Conservation (phyloP, 2,797 vertebrate species). For the Coilia nasus region DNA sequence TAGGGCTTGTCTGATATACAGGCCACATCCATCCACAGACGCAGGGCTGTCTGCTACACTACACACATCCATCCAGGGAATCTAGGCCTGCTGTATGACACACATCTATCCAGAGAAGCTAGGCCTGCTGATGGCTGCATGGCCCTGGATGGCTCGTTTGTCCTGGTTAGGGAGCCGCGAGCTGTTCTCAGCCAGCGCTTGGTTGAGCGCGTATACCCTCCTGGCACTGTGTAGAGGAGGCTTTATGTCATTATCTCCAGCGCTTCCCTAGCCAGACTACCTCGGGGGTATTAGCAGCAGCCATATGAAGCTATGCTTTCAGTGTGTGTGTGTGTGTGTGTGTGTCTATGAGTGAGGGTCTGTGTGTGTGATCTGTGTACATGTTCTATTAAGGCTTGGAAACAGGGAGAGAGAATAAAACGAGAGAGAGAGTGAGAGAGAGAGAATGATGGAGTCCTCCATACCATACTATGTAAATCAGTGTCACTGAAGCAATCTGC, state of each 20-base stretch:
- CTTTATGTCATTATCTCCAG: slow-evolving; percentile 18
- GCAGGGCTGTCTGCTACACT: no score
- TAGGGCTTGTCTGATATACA: no score
- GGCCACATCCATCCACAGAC: no score
- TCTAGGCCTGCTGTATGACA: no score
- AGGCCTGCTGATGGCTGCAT: no score
- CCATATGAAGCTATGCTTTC: background rate
- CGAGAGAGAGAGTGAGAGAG: background rate
- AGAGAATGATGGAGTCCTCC: background rate
- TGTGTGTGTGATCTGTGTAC: background rate
- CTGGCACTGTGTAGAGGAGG: background rate
- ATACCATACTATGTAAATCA: background rate
- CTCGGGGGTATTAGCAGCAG: background rate
- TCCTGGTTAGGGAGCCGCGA: slow-evolving; percentile 5
- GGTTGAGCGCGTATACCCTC: background rate
- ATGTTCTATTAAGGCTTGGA: background rate
- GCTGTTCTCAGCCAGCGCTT: slow-evolving; percentile 23
- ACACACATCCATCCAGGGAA: no score
- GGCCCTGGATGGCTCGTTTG: background rate
- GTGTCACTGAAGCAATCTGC: slow-evolving; percentile 2
- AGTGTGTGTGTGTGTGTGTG: background rate
- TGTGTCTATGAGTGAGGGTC: background rate
- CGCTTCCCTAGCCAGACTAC: background rate
- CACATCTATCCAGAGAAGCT: no score
- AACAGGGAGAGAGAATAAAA: background rate